Conservation (phyloP, 2,888 invertebrate species). For the Agriotes lineatus region DNA sequence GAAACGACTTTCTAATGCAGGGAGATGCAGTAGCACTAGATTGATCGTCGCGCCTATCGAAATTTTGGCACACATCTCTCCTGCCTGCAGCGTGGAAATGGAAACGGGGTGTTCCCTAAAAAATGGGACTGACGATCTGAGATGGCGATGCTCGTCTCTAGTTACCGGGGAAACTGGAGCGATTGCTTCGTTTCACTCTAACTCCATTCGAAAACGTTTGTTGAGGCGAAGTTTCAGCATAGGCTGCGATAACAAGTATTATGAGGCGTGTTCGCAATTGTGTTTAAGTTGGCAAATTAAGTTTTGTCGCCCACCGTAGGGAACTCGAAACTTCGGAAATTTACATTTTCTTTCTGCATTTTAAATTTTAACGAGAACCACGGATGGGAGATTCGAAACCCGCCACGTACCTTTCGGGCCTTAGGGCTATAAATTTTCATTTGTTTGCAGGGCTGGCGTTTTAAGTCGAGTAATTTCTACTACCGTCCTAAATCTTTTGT, state of each 20-base stretch:
- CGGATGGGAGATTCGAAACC: neutral
- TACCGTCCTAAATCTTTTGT: no score
- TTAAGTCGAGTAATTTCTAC: no score
- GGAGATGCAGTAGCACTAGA: neutral
- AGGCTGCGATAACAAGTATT: slow-evolving; percentile 7
- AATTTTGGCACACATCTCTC: neutral
- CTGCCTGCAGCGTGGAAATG: neutral
- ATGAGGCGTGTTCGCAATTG: slow-evolving; percentile 10
- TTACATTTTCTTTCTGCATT: slow-evolving; percentile 16
- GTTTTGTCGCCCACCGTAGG: slow-evolving; percentile 5
- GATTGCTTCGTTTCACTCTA: neutral
- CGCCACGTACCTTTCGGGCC: neutral
- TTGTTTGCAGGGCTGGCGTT: no score
- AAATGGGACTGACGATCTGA: slow-evolving; percentile 3
- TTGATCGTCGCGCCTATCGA: neutral
- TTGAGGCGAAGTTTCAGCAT: slow-evolving; percentile 1
- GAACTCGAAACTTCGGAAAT: neutral
- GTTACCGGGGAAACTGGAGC: slow-evolving; percentile 3
- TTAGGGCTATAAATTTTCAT: neutral
- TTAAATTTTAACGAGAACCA: slow-evolving; percentile 5
- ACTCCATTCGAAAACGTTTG: slow-evolving; percentile 3
- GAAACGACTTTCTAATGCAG: neutral
- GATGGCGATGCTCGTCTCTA: slow-evolving; percentile 2
- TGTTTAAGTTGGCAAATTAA: slow-evolving; percentile 18
- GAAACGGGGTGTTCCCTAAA: neutral